Conservation (phyloP, 2,113 vertebrate species). For the Onychostoma macrolepis region DNA sequence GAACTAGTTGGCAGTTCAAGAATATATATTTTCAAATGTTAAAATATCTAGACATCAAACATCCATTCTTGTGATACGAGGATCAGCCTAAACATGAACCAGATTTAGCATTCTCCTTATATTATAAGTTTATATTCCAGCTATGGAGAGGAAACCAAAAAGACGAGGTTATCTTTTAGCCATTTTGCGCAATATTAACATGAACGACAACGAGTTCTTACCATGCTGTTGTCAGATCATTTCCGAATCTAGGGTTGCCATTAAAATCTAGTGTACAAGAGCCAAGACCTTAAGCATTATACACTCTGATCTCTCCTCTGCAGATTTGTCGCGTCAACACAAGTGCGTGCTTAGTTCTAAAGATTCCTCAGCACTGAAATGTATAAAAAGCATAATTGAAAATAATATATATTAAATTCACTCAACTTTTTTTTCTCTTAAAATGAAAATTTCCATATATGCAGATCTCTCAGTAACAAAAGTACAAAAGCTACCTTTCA, state of each 20-base stretch:
- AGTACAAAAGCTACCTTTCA: slow-evolving; percentile 99
- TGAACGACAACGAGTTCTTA: slow-evolving; percentile 70
- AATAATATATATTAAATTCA: slow-evolving; percentile 99
- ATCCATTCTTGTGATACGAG: slow-evolving; percentile 97
- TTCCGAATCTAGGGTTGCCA: slow-evolving; percentile 70
- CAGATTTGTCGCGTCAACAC: slow-evolving; percentile 95
- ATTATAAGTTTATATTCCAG: slow-evolving; percentile 84
- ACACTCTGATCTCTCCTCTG: slow-evolving; percentile 91
- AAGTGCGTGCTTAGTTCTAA: slow-evolving; percentile 96
- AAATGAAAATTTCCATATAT: slow-evolving; percentile 98
- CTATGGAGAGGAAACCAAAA: slow-evolving; percentile 78
- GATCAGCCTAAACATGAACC: slow-evolving; percentile 95
- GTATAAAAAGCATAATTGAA: slow-evolving; percentile 99
- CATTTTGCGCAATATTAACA: slow-evolving; percentile 74
- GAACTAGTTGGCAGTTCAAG: slow-evolving; percentile 86
- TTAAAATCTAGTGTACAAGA: slow-evolving; percentile 87
- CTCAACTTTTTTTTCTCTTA: slow-evolving; percentile 82
- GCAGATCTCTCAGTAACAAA: slow-evolving; percentile 99
- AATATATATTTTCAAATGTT: slow-evolving; percentile 81
- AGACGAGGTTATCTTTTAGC: slow-evolving; percentile 68
- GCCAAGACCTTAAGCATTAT: slow-evolving; percentile 88
- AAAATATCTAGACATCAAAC: slow-evolving; percentile 98
- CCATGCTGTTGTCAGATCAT: slow-evolving; percentile 85
- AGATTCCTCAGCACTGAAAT: slow-evolving; percentile 99
- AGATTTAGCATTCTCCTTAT: slow-evolving; percentile 90